These are phyloP conservation scores for Macrosteles quadrilineatus DNA, from an alignment of 1,140 invertebrate species.

Conservation along the genomic window DNA sequence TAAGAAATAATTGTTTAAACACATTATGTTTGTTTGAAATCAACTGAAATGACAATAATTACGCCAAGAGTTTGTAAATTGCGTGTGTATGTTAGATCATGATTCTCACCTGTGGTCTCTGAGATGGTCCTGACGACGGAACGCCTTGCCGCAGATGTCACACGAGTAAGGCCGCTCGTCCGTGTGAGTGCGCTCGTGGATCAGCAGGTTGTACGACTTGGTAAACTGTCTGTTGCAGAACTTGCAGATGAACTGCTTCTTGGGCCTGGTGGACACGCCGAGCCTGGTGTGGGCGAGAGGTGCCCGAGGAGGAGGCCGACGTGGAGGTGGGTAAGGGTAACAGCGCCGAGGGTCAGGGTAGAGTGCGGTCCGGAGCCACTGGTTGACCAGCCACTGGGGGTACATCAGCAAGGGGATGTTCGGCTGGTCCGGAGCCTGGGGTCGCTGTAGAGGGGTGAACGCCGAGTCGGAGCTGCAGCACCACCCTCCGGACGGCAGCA, in stretches of 20 bases:
- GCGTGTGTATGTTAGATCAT: too few species aligned
- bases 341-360: conserved; percentile 34
- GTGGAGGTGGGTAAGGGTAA: conserved; percentile 27
- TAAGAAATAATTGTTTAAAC: too few species aligned
- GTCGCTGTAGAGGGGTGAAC: conserved; percentile 27
- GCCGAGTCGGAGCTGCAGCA: conserved; percentile 32
- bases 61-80: too few species aligned
- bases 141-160: conserved; percentile 88
- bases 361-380: conserved; percentile 36
- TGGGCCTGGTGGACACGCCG: conserved; percentile 54
- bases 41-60: too few species aligned
- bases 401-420: conserved; percentile 18
- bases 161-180: conserved; percentile 98
- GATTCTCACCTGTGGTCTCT: conserved; percentile 53
- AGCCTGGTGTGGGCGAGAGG: conserved; percentile 41
- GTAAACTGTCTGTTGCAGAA: conserved; percentile 97
- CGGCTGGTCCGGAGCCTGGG: neutral
- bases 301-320: conserved; percentile 22
- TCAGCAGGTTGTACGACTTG: conserved; percentile 96
- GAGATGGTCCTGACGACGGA: conserved; percentile 58
- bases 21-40: too few species aligned
- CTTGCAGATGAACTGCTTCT: conserved; percentile 82
- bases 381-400: conserved; percentile 36
- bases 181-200: conserved; percentile 97
- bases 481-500: neutral